Percentiles rank a stretch among this genome's conserved stretches.
Conservation (phyloP, 2,888 invertebrate genomes). For the Volucella inflata region DNA sequence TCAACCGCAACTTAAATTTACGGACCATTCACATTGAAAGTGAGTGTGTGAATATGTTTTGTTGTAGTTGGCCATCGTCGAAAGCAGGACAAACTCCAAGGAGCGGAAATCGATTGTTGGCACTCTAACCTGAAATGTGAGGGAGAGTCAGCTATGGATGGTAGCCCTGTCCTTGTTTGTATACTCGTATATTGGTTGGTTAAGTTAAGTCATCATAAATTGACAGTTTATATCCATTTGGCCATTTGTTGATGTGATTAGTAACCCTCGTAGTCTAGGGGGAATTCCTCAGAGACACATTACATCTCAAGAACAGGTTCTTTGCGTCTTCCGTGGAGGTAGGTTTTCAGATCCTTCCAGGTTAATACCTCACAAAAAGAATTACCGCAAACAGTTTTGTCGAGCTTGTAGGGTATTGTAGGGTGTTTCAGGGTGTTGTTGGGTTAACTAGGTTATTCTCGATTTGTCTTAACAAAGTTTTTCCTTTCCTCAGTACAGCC, state of each 20-base stretch:
- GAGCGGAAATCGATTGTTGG: constrained; percentile 48
- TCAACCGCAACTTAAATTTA: constrained; percentile 70
- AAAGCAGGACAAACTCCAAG: constrained; percentile 19
- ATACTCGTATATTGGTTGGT: constrained; percentile 3
- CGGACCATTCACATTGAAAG: constrained; percentile 61
- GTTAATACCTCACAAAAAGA: constrained; percentile 52
- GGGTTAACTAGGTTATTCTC: constrained; percentile 48
- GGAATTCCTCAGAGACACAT: constrained; percentile 26
- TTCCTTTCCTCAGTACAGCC: background rate
- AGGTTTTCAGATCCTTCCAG: constrained; percentile 7
- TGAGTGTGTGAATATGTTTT: constrained; percentile 63
- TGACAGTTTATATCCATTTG: constrained; percentile 68
- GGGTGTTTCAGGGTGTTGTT: constrained; percentile 3
- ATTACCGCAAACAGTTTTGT: constrained; percentile 27
- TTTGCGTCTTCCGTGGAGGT: constrained; percentile 30
- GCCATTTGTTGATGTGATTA: constrained; percentile 51
- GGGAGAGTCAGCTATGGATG: background rate
- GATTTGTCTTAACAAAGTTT: constrained; percentile 23
- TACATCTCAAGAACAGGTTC: constrained; percentile 44
- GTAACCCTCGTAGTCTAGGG: constrained; percentile 35
- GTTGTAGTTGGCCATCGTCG: constrained; percentile 20
- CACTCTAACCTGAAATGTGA: background rate
- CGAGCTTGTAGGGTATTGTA: background rate
- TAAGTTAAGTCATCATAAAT: constrained; percentile 72
- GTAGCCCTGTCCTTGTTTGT: background rate